These are phyloP conservation scores for Brachypteracias leptosomus DNA, from an alignment of 2,113 vertebrate genomes.

Conservation along the genomic window DNA sequence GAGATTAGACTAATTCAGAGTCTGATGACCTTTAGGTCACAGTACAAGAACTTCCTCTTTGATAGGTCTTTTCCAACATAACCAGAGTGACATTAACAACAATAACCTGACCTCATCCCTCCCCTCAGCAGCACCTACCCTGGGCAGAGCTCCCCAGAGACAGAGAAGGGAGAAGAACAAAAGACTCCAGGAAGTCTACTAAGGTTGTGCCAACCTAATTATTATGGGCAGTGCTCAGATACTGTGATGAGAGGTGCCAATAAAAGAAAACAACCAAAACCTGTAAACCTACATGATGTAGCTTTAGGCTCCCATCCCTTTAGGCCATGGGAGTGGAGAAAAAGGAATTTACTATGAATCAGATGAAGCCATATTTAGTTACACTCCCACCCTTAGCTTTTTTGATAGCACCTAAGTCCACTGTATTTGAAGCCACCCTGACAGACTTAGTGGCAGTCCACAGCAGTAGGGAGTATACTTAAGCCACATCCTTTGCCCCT, in stretches of 20 bases:
- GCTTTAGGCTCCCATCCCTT: neutral
- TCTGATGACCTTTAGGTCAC: constrained; percentile 54
- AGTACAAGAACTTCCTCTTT: constrained; percentile 58
- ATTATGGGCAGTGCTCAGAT: neutral
- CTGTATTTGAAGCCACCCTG: neutral
- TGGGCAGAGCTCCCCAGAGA: neutral
- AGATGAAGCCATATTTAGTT: neutral
- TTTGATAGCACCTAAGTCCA: neutral
- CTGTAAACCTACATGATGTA: neutral
- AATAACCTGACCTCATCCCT: constrained; percentile 33
- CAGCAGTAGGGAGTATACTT: neutral
- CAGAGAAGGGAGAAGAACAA: neutral
- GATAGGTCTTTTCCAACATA: constrained; percentile 33
- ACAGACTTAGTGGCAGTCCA: neutral
- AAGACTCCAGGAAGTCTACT: constrained; percentile 16
- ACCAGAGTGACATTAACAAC: constrained; percentile 47
- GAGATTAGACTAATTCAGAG: constrained; percentile 59
- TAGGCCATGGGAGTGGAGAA: constrained; percentile 34
- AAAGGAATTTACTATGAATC: constrained; percentile 4
- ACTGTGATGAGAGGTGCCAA: neutral
- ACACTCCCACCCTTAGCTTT: neutral
- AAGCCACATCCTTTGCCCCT: neutral
- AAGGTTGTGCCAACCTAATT: constrained; percentile 31
- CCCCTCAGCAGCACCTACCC: constrained; percentile 4
- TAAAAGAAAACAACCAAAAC: constrained; percentile 8